These are phyloP conservation scores for Germaria angustata DNA, from an alignment of 2,888 invertebrate species.

Conservation along the genomic window DNA sequence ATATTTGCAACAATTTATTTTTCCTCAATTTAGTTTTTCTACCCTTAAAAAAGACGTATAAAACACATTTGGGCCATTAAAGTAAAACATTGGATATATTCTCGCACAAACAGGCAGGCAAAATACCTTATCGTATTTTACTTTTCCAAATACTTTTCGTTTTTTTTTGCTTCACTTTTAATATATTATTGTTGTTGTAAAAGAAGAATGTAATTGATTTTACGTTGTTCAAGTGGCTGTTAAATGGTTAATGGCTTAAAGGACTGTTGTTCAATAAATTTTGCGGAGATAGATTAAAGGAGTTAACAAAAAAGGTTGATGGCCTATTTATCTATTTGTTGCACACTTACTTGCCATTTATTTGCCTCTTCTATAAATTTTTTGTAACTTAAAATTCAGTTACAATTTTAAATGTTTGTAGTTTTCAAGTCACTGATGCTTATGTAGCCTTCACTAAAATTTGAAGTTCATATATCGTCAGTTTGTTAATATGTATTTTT, in stretches of 20 bases:
- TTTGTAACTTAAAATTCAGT: no score
- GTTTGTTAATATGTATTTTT: no score
- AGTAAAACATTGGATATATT: conserved; percentile 32
- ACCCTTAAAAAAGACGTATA: background rate
- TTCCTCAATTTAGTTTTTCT: conserved; percentile 14
- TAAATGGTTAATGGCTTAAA: conserved; percentile 14
- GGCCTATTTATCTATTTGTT: conserved; percentile 22
- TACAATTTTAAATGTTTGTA: background rate
- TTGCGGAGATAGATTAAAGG: background rate
- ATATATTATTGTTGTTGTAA: conserved; percentile 1
- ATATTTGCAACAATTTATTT: conserved; percentile 69
- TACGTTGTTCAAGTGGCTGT: conserved; percentile 5
- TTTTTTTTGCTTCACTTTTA: background rate
- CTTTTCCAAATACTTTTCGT: background rate
- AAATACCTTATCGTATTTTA: conserved; percentile 19
- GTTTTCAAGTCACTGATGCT: no score
- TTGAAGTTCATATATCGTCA: no score
- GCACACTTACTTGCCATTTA: background rate
- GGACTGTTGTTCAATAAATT: conserved; percentile 3
- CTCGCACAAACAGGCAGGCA: background rate
- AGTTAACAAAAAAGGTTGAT: conserved; percentile 29
- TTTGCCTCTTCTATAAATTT: no score
- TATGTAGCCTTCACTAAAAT: no score
- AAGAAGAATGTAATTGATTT: conserved; percentile 57
- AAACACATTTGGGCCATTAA: conserved; percentile 42